Evolutionary conservation across 2,888 invertebrate species (phyloP), one percentile per base, ranked within the genome.

Genomic region (Heliconius sara): DNA sequence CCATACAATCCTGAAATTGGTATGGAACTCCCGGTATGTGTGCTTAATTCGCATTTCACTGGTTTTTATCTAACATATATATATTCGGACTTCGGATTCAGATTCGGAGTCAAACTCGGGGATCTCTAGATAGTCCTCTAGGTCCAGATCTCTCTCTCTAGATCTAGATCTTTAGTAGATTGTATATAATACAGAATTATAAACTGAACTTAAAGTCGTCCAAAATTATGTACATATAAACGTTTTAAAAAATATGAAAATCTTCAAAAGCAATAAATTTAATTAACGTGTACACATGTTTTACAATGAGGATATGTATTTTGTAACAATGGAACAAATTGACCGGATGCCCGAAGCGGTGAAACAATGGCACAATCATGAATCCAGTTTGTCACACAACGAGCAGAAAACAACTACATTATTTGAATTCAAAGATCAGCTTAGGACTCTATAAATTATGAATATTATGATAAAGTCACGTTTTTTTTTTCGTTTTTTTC

Each of bases 281-380:
- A 84, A 86, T 85, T 85, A 82, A 77, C 65, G 79, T 77, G 68
- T 74, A 79, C 79, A 79, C 81, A 77, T 80, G 83, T 84, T 84
- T 85, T 92, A 92, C 92, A 91, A 89, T 90, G 86, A 86, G 86
- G 84, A 83, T 84, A 84, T 89, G 87, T 89, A 88, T 91, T 89
- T 91, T 91, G 92, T 93, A 92, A 94, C 94, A 94, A 94, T 94
- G 87, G 92, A 86, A 85, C 92, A 92, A 94, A 93, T 93, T 94
- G 92, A 93, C 89, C 89, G 89, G 87, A 84, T 85, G 88, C 89
- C 85, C 86, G 84, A 86, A 81, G 86, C 85, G 84, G 83, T 84
- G 86, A 91, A 91, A 94, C 94, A 94, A 94, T 94, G 86, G 82
- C 87, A 91, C 92, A 94, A 94, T 94, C 92, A 94, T 91, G 90